Conservation (phyloP, 2,113 vertebrate genomes). For the Arvicanthis niloticus region DNA sequence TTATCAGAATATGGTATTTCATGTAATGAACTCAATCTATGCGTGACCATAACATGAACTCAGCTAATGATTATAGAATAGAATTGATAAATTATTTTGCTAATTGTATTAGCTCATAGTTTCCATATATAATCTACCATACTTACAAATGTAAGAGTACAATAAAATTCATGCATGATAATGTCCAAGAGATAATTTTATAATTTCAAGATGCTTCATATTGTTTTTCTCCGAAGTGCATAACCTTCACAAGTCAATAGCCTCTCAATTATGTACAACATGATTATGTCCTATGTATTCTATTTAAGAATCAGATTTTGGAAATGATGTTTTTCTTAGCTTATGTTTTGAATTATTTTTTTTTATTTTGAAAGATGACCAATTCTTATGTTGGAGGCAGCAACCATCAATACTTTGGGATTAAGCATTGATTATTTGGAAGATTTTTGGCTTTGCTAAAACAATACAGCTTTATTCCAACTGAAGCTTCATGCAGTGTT, state of each 20-base stretch:
- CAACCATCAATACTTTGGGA: neutral
- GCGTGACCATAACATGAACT: neutral
- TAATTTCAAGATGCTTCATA: neutral
- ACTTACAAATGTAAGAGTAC: conserved; percentile 10
- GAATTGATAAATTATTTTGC: neutral
- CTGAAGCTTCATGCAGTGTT: neutral
- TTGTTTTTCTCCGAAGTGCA: neutral
- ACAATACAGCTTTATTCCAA: neutral
- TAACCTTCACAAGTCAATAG: neutral
- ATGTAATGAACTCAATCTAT: neutral
- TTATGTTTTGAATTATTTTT: neutral
- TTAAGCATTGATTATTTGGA: neutral
- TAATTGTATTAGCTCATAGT: conserved; percentile 7
- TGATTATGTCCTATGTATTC: neutral
- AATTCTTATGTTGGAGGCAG: neutral
- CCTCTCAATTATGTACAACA: neutral
- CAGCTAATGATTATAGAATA: neutral
- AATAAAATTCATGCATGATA: neutral
- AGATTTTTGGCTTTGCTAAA: neutral
- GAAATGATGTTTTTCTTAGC: neutral
- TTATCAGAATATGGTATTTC: neutral
- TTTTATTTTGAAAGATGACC: neutral
- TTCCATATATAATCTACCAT: neutral
- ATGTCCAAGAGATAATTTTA: neutral
- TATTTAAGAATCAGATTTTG: conserved; percentile 26